These are phyloP conservation scores for Apogon talboti DNA, from an alignment of 2,797 vertebrate species.

Conservation along the genomic window DNA sequence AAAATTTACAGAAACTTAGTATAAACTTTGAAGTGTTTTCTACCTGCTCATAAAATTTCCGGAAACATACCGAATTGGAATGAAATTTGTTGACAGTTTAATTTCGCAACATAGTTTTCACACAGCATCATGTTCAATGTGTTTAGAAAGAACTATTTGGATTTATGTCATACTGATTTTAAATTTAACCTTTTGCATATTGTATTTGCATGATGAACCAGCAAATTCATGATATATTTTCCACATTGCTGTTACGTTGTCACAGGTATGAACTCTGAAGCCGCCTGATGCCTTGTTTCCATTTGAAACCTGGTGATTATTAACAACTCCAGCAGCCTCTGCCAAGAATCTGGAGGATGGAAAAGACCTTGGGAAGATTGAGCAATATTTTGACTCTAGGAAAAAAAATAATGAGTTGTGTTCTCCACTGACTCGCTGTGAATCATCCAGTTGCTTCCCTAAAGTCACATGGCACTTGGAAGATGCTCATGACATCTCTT, in stretches of 20 bases:
- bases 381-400: constrained; percentile 62
- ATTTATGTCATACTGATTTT: neutral
- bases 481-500: constrained; percentile 52
- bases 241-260: constrained; percentile 57
- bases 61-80: no score
- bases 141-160: no score
- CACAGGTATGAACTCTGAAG: constrained; percentile 39
- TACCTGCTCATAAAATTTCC: no score
- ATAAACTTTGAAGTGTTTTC: no score
- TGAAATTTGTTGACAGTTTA: no score
- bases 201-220: constrained; percentile 30
- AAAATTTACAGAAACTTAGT: no score
- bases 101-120: no score
- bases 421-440: constrained; percentile 54
- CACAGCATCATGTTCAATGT: neutral
- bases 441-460: constrained; percentile 56
- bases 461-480: constrained; percentile 67
- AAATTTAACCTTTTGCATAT: constrained; percentile 30
- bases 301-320: constrained; percentile 75
- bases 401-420: constrained; percentile 41
- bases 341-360: constrained; percentile 65
- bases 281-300: constrained; percentile 74
- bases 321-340: constrained; percentile 32
- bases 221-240: constrained; percentile 60
- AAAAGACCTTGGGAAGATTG: constrained; percentile 68